Base-by-base conservation (phyloP, 1,140 invertebrate species). In the Leptopilina clavipes region DNA sequence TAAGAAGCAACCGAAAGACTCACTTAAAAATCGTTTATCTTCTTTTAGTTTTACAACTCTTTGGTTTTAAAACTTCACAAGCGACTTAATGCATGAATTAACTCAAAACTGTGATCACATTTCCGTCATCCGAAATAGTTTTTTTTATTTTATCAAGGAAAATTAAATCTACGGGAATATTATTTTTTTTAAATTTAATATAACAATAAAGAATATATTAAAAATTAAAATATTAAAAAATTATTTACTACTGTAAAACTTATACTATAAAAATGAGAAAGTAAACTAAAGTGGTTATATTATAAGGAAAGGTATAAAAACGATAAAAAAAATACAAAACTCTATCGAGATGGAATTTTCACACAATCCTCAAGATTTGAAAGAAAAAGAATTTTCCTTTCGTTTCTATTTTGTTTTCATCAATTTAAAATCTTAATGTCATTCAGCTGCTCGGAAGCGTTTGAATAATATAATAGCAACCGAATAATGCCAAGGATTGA, bases 381-480 rank as follows among this genome's bases (percentile, higher is more conserved):
- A 65, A 65, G 25, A 40, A n/a, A 65, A 11, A n/a, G 14, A 31
- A 37, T 65, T 31, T 59, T 59, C 18, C 12, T 52, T 52, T 19
- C 37, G 37, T 40, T 65, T 65, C 59, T 65, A 65, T 65, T 65
- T 65, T 65, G 59, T 65, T 65, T 31, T 65, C 25, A 31, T 65
- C 25, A 14, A 31, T 65, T 65, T 65, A n/a, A 65, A 65, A 65
- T 65, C 59, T 65, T 65, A 65, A 65, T 65, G 25, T 65, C 25
- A 65, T 65, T 37, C 22, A 65, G 25, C 59, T 37, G 59, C 59
- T 31, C 22, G 25, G 25, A 65, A 65, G 59, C 59, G 25, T 31
- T 31, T 65, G 59, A 65, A 65, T 65, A 65, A 65, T 65, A 65
- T 65, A 65, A 65, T 65, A 65, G 59, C 59, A n/a, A 40, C 22